These are phyloP conservation scores for Tylochromis polylepis DNA, from an alignment of 2,113 vertebrate species.

Conservation along the genomic window DNA sequence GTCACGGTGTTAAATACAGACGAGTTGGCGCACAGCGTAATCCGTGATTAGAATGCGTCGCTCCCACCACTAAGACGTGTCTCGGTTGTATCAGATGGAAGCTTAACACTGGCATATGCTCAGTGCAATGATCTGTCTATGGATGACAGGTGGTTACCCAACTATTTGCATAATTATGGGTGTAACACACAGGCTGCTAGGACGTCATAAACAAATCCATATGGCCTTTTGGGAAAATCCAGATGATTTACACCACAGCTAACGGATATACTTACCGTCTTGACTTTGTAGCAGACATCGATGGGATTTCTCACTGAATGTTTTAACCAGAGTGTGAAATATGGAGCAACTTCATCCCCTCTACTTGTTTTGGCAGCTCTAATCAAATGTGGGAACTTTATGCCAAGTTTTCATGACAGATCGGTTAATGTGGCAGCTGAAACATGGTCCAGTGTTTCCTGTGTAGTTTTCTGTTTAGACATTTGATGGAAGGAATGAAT, in stretches of 20 bases:
- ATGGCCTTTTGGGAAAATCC: conserved; percentile 48
- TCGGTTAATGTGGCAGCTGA: neutral
- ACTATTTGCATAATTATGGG: conserved; percentile 66
- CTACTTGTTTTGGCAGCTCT: neutral
- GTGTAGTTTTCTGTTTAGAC: neutral
- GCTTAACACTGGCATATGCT: conserved; percentile 59
- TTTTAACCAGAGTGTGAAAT: conserved; percentile 11
- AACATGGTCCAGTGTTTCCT: conserved; percentile 16
- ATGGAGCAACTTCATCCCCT: neutral
- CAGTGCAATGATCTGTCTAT: conserved; percentile 29
- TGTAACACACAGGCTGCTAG: conserved; percentile 26
- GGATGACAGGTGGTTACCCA: conserved; percentile 66
- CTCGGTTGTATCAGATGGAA: conserved; percentile 53
- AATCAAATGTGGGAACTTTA: neutral
- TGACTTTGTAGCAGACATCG: neutral
- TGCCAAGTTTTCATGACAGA: neutral
- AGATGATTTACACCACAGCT: conserved; percentile 31
- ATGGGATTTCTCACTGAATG: conserved; percentile 5
- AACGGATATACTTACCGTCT: neutral
- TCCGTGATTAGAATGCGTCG: conserved; percentile 42
- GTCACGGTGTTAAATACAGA: conserved; percentile 31
- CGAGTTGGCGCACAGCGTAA: conserved; percentile 6
- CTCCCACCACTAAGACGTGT: conserved; percentile 36
- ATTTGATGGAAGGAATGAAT: neutral
- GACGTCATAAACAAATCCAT: conserved; percentile 58